A percentile compares a stretch with the other conserved stretches of the same genome.
phyloP scores from a whole-genome alignment of 2,113 vertebrate genomes.

The Todiramphus chloris region DNA sequence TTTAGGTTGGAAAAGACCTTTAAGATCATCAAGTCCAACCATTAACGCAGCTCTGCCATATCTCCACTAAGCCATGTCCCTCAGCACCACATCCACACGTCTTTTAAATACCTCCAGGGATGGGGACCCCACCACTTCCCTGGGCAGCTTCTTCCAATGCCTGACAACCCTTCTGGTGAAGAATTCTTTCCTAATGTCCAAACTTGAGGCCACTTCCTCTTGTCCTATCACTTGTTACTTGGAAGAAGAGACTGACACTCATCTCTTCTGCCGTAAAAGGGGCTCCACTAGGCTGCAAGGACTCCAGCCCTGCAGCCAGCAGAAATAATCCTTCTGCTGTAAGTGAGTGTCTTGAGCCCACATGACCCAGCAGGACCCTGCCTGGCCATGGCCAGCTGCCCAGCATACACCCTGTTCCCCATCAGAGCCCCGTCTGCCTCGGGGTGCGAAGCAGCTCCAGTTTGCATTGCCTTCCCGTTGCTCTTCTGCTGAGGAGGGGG shows the following conservation, averaged over 20 bases:
- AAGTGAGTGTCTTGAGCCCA: rapidly evolving
- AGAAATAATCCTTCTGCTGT: neutral
- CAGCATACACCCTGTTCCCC: rapidly evolving
- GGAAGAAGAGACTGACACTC: neutral
- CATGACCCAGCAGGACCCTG: neutral
- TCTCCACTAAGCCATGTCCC: neutral
- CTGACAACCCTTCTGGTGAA: neutral
- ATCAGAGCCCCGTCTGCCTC: rapidly evolving
- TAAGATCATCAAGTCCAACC: neutral
- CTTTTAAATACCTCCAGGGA: neutral
- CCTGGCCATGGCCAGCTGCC: neutral
- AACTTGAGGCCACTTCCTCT: neutral
- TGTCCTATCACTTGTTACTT: neutral
- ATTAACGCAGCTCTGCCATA: neutral
- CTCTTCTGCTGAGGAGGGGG: neutral
- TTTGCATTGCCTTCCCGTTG: rapidly evolving
- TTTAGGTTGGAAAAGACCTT: neutral
- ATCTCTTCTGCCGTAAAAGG: rapidly evolving
- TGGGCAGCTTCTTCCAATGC: neutral
- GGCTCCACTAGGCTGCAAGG: rapidly evolving
- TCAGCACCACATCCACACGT: neutral
- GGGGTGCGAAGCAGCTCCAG: rapidly evolving
- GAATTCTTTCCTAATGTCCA: neutral
- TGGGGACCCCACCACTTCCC: neutral
- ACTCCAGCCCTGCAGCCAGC: neutral